Conservation (phyloP, 2,888 invertebrate genomes). For the Dryobotodes eremita region DNA sequence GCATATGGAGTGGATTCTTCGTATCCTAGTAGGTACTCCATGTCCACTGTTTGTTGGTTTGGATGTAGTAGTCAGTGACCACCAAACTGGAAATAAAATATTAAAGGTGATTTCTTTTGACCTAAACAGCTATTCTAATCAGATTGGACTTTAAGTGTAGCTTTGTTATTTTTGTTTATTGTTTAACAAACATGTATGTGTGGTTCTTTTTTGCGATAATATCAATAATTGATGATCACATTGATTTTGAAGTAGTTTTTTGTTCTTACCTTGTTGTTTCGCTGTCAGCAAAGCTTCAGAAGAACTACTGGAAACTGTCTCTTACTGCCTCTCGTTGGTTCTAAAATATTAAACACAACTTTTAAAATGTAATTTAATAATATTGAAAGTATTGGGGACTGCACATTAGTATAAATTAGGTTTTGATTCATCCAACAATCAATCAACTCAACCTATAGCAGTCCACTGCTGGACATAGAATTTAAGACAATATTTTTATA, state of each 20-base stretch:
- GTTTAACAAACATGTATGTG: background rate
- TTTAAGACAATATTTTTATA: no score
- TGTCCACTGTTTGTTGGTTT: background rate
- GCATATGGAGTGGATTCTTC: background rate
- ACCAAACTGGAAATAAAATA: conserved; percentile 22
- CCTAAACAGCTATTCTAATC: background rate
- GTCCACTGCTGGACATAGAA: background rate
- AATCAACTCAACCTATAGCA: no score
- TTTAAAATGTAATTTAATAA: conserved; percentile 3
- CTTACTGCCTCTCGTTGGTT: background rate
- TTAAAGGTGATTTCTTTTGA: background rate
- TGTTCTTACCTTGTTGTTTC: background rate
- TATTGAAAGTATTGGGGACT: background rate
- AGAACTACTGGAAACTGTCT: background rate
- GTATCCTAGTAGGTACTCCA: background rate
- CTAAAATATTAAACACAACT: conserved; percentile 1
- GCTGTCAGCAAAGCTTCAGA: background rate
- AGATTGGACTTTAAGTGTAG: background rate
- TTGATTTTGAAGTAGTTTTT: background rate
- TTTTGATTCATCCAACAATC: background rate
- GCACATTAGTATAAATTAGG: background rate
- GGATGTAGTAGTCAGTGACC: background rate
- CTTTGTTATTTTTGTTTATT: background rate
- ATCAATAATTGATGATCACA: background rate
- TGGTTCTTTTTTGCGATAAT: background rate